Conservation (phyloP, 2,113 vertebrate genomes). For the Ciconia stormi region DNA sequence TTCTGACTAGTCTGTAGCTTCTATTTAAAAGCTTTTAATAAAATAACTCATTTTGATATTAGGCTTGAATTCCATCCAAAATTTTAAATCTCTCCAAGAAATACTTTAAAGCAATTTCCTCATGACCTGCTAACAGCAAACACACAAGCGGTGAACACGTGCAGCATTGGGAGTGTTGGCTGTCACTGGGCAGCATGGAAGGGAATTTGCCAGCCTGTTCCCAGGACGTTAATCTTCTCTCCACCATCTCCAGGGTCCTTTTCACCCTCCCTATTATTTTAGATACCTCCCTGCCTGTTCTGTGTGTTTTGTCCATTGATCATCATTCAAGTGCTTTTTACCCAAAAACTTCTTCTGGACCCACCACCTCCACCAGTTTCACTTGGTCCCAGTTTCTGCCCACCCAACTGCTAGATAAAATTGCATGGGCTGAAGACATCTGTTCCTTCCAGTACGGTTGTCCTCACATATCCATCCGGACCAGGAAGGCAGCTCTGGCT, state of each 20-base stretch:
- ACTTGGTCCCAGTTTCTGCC: not conserved
- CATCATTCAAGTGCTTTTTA: not conserved
- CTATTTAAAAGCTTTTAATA: conserved; percentile 72
- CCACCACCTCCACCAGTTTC: not conserved
- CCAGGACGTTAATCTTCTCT: not conserved
- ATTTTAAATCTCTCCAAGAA: conserved; percentile 55
- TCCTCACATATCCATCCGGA: not conserved
- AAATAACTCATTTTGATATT: conserved; percentile 72
- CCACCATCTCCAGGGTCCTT: not conserved
- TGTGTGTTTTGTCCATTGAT: not conserved
- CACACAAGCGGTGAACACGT: conserved; percentile 48
- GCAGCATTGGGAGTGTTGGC: not conserved
- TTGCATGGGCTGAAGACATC: not conserved
- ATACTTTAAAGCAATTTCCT: conserved; percentile 69
- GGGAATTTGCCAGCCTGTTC: not conserved
- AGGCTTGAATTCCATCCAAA: conserved; percentile 63
- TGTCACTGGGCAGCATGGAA: not conserved
- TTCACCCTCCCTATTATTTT: not conserved
- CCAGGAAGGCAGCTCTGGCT: not conserved
- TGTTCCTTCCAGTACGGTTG: not conserved
- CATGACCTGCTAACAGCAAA: conserved; percentile 56
- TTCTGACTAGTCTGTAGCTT: not conserved
- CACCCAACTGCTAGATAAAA: not conserved
- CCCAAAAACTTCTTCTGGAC: not conserved
- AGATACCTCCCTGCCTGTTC: not conserved